A percentile compares a stretch with the other conserved stretches of the same genome.
These are phyloP conservation scores for Idaea straminata DNA, from an alignment of 2,888 invertebrate genomes.

Conservation along the genomic window DNA sequence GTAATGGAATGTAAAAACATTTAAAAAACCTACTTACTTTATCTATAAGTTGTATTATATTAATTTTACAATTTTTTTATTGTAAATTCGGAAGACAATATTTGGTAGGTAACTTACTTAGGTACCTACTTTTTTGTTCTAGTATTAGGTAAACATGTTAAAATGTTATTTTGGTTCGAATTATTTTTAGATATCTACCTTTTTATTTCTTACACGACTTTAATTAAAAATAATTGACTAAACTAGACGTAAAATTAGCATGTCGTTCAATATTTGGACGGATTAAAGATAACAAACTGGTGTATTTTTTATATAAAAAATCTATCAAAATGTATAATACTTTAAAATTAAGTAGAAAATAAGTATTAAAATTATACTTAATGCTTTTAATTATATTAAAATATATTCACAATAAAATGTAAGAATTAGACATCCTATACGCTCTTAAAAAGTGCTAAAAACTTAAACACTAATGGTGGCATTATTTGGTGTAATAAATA, in stretches of 20 bases:
- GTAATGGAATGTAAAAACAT: background rate
- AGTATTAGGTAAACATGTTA: no score
- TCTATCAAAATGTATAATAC: background rate
- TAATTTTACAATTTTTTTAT: background rate
- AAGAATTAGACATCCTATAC: background rate
- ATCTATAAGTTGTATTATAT: background rate
- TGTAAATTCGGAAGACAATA: background rate
- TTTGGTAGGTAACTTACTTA: background rate
- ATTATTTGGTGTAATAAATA: slow-evolving; percentile 21
- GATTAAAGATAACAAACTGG: slow-evolving; percentile 37
- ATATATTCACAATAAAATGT: no score
- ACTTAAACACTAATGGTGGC: background rate
- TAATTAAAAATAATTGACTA: background rate
- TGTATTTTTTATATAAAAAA: slow-evolving; percentile 21
- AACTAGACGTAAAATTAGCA: slow-evolving; percentile 7
- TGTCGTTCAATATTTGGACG: slow-evolving; percentile 67
- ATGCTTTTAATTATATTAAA: no score
- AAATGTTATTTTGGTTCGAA: no score
- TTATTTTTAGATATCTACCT: no score
- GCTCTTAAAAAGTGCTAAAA: background rate
- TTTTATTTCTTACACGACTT: no score
- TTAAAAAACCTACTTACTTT: background rate
- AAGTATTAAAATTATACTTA: no score
- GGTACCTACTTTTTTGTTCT: no score
- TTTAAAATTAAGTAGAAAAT: background rate